A percentile compares a stretch with the other conserved stretches of the same genome.
These are phyloP conservation scores for Aplysina aerophoba DNA, from an alignment of 37 sponge, comb jelly and placozoan species.

Conservation along the genomic window DNA sequence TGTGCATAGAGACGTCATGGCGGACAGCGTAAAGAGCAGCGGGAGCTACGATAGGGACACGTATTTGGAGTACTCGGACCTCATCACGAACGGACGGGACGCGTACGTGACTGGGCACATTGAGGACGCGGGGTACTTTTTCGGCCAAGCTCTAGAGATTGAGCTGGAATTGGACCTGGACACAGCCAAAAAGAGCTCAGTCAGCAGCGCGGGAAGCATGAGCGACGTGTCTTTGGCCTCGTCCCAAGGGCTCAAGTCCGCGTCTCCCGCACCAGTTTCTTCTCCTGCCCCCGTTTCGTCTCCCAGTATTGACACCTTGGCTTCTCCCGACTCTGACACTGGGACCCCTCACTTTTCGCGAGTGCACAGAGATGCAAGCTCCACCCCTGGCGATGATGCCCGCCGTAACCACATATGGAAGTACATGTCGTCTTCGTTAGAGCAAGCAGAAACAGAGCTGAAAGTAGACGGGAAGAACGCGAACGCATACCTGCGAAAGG, in stretches of 20 bases:
- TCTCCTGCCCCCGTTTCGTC: neutral
- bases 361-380: neutral
- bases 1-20: neutral
- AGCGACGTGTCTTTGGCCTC: conserved; percentile 25
- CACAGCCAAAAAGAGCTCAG: neutral
- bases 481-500: conserved; percentile 71
- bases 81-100: conserved; percentile 47
- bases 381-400: neutral
- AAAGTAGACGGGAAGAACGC: conserved; percentile 27
- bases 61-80: conserved; percentile 40
- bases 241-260: conserved; percentile 17
- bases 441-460: conserved; percentile 24
- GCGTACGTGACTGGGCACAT: conserved; percentile 52
- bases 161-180: conserved; percentile 67
- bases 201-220: conserved; percentile 8
- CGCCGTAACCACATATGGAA: conserved; percentile 32
- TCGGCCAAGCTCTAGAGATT: conserved; percentile 58
- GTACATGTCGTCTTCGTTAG: conserved; percentile 33
- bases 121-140: conserved; percentile 42
- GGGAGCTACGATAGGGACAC: conserved; percentile 17
- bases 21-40: conserved; percentile 8
- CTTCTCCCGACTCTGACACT: neutral
- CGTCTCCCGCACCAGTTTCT: neutral
- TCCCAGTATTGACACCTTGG: neutral
- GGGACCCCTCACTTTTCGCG: too few species aligned